Evolutionary conservation across 2,888 invertebrate species (phyloP), one percentile per base, ranked within the genome.

Genomic region (Dysmachus trigonus): DNA sequence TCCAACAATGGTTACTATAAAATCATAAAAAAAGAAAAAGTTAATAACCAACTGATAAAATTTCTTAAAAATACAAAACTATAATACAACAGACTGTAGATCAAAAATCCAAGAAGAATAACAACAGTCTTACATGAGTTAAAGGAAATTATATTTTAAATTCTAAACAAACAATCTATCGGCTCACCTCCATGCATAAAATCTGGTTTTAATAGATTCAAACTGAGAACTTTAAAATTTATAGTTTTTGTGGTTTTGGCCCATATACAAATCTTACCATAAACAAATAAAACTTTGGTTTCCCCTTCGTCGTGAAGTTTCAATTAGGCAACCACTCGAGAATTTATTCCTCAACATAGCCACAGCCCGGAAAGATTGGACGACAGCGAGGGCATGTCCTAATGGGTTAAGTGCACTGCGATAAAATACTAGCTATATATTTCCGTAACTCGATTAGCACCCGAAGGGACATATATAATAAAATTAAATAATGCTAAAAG

Each of bases 401-500:
- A 47, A 73, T 73, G 73, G 73, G 73, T 73, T 27, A 77, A 77
- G 77, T 77, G 77, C 77, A 30, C 77, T 47, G n/a, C 62, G 15
- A 47, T 27, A 27, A 77, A 30, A n/a, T 77, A 13, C 10, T 41
- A 77, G 41, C 77, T 47, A 77, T 77, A 77, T 77, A 47, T 77
- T 77, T 35, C 15, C 31, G 2, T 47, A 77, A 77, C 22, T 77
- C 47, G 77, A 22, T 77, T 77, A 77, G 35, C 41, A 77, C 41
- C 76, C 7, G 47, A 27, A 77, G 30, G 47, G 30, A 77, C 77
- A 77, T 77, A 76, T 76, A 76, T 77, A 77, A 77, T 35, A 41
- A 77, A 77, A 77, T 77, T 77, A 77, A 77, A 77, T 77, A 77
- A 77, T 27, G 77, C 77, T 77, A 77, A 47, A 47, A 77, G 77